Evolutionary conservation across 1,140 invertebrate species (phyloP).

Genomic region (Laupala kohalensis): DNA sequence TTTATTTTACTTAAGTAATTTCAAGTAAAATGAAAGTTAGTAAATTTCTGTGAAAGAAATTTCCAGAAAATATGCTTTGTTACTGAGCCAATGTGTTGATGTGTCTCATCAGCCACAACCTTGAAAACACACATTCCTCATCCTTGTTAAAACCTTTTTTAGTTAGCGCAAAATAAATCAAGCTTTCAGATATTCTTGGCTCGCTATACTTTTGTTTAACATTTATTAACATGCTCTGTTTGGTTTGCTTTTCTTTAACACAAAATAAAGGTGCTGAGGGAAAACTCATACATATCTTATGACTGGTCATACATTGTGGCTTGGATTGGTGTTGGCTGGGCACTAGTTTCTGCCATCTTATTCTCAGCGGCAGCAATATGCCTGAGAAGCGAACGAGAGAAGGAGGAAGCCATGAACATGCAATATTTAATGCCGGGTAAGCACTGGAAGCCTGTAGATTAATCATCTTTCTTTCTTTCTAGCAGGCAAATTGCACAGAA

Average conservation of each 20-base stretch:
- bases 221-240: constrained; percentile 10
- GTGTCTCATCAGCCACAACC: too few relatives aligned
- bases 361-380: constrained; percentile 86
- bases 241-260: constrained; percentile 5
- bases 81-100: too few relatives aligned
- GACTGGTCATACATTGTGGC: constrained; percentile 92
- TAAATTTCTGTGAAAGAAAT: too few relatives aligned
- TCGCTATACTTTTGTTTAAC: neutral
- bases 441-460: constrained; percentile 19
- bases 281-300: constrained; percentile 73
- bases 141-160: too few relatives aligned
- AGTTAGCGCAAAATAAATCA: too few relatives aligned
- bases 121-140: too few relatives aligned
- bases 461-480: too few relatives aligned
- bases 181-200: neutral
- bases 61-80: too few relatives aligned
- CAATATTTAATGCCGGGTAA: constrained; percentile 95
- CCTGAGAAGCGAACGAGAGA: constrained; percentile 78
- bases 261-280: constrained; percentile 57
- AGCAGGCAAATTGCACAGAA: too few relatives aligned
- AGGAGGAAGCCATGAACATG: constrained; percentile 90
- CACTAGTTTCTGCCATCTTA: constrained; percentile 75
- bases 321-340: constrained; percentile 85
- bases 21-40: too few relatives aligned
- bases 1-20: too few relatives aligned